Conservation (phyloP, 2,888 invertebrate species). For the Hyposoter dolosus region DNA sequence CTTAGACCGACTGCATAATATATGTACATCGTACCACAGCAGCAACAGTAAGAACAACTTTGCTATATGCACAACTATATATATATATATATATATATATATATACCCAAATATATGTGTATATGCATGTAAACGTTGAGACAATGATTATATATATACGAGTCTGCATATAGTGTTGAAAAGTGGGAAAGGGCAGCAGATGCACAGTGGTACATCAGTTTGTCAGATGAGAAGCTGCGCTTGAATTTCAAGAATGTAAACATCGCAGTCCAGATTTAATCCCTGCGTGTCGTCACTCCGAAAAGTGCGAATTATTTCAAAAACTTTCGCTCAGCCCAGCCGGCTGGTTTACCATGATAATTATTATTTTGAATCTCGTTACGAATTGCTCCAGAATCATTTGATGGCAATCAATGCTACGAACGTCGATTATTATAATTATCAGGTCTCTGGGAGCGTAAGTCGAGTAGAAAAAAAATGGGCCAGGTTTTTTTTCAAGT, state of each 20-base stretch:
- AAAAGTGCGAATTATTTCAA: conserved; percentile 27
- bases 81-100: conserved; percentile 7
- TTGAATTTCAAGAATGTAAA: conserved; percentile 68
- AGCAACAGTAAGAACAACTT: conserved; percentile 54
- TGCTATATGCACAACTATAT: not conserved
- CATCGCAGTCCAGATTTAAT: conserved; percentile 66
- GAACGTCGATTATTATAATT: not conserved
- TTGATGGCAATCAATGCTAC: not conserved
- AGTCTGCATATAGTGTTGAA: conserved; percentile 56
- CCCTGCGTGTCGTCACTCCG: conserved; percentile 58
- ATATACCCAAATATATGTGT: conserved; percentile 13
- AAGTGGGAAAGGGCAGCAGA: conserved; percentile 41
- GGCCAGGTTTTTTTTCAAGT: too few relatives aligned
- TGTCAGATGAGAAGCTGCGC: conserved; percentile 59
- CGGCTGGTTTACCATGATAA: not conserved
- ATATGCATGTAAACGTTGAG: conserved; percentile 4
- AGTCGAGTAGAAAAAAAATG: too few relatives aligned
- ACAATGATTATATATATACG: conserved; percentile 11
- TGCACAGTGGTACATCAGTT: conserved; percentile 60
- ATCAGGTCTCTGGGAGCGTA: too few relatives aligned
- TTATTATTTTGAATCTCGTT: not conserved
- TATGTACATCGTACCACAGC: conserved; percentile 77
- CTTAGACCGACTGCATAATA: conserved; percentile 81
- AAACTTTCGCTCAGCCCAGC: conserved; percentile 10
- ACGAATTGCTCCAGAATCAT: not conserved